Evolutionary conservation across 2,888 invertebrate genomes (phyloP).

Genomic region (Patella ulyssiponensis): DNA sequence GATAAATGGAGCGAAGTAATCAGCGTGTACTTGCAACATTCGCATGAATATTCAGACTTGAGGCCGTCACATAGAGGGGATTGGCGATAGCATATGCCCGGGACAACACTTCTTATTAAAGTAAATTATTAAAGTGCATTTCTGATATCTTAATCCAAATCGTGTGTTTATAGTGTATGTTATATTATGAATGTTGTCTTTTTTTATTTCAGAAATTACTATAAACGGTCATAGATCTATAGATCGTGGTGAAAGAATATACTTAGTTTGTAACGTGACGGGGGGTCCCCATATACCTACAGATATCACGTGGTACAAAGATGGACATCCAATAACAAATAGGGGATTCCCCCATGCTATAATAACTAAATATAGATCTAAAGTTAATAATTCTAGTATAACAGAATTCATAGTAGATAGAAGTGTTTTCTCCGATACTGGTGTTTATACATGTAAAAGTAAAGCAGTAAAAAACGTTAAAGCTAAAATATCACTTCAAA

Average conservation of each 20-base stretch:
- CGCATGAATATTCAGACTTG: too few relatives aligned
- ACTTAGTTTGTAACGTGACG: not conserved
- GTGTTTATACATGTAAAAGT: not conserved
- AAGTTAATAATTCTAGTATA: not conserved
- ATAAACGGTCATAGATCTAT: not conserved
- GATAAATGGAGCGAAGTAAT: too few relatives aligned
- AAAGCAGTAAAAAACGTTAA: not conserved
- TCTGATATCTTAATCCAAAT: too few relatives aligned
- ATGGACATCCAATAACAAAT: not conserved
- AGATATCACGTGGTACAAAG: slow-evolving; percentile 3
- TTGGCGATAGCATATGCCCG: too few relatives aligned
- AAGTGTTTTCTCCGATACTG: slow-evolving; percentile 1
- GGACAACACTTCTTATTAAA: too few relatives aligned
- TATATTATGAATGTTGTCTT: too few relatives aligned
- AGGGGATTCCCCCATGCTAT: not conserved
- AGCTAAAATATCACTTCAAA: not conserved
- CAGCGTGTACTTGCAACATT: too few relatives aligned
- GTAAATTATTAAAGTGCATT: too few relatives aligned
- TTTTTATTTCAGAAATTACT: not conserved
- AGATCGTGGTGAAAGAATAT: not conserved
- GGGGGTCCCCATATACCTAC: not conserved
- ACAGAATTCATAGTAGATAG: not conserved
- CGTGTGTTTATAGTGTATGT: too few relatives aligned
- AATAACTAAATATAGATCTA: not conserved
- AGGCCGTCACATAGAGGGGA: too few relatives aligned